phyloP scores from a whole-genome alignment of 2,113 vertebrate species.

The Mormyrus iriodes region DNA sequence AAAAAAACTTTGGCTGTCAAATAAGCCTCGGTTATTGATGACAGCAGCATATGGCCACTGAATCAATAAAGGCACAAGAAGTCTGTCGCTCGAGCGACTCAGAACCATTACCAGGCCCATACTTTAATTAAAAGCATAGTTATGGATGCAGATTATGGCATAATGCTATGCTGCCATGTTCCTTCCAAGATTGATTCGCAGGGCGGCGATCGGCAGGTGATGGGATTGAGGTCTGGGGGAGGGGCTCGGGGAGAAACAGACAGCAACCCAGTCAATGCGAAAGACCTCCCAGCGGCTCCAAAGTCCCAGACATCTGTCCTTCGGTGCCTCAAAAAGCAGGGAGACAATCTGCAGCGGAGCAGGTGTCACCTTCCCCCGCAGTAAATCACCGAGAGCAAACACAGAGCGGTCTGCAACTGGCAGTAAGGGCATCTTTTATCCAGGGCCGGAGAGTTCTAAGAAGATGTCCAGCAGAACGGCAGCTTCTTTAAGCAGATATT shows the following conservation, averaged over 20 bases:
- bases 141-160: slow-evolving; percentile 60
- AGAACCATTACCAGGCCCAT: slow-evolving; percentile 31
- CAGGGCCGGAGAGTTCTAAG: neutral
- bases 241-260: slow-evolving; percentile 47
- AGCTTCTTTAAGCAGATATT: neutral
- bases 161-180: slow-evolving; percentile 58
- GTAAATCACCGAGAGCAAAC: neutral
- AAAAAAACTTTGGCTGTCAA: neutral
- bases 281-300: neutral
- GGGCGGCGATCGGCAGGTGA: slow-evolving; percentile 71
- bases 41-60: slow-evolving; percentile 17
- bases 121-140: slow-evolving; percentile 65
- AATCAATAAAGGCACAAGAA: slow-evolving; percentile 20
- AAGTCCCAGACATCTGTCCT: neutral
- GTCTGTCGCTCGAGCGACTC: slow-evolving; percentile 13
- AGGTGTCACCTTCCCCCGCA: neutral
- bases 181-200: slow-evolving; percentile 69
- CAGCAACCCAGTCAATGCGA: neutral
- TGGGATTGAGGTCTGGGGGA: slow-evolving; percentile 68
- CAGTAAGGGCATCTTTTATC: neutral
- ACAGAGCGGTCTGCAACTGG: neutral
- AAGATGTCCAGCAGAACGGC: neutral
- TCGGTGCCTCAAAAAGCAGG: neutral
- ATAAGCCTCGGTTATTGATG: neutral
- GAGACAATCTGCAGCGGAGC: neutral